Evolutionary conservation across 1,140 invertebrate genomes (phyloP), one percentile per base, ranked within the genome.

Genomic region (Drosophila varians): DNA sequence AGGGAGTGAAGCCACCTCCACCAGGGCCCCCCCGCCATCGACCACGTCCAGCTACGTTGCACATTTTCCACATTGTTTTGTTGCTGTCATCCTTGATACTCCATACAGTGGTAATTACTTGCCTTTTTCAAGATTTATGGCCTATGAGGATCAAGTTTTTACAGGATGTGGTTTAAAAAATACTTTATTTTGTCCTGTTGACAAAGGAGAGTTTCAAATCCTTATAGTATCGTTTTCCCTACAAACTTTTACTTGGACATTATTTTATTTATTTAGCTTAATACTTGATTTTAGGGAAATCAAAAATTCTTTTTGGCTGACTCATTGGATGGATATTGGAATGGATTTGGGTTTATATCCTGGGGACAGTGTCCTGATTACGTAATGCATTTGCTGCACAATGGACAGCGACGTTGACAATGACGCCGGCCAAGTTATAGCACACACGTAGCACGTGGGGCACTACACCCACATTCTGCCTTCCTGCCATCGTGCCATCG

Each of bases 51-150:
- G 64, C 73, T 71, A 72, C 71, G 61, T 72, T 86, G 71, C 75
- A 76, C 80, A 84, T 86, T 84, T 84, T 61, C 75, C 75, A 83
- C 79, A 83, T 79, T 83, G 80, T 86, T 86, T 75, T 78, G 76
- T 69, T 79, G 75, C 61, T 75, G 80, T 76, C 78, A 71, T 46
- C 49, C 46, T 52, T 52, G 47, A 58, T 70, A 46, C 34, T 18
- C 5, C 54, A 25, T 31, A 61, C 57, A 14, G 40, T 52, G 31
- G 40, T 23, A 34, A 25, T 28, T 28, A 9, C 26, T 28, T 8
- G 0, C 8, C 8, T 28, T 28, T 28, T 28, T 28, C 4, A 31
- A 11, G 28, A 31, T 31, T 31, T 31, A 31, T 31, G 11, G 28
- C 28, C 28, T 31, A 31, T 31, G n/a, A 31, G 9, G 28, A 31